Conservation (phyloP, 35 echinoderm and acorn worm genomes). For the Hemicentrotus pulcherrimus region DNA sequence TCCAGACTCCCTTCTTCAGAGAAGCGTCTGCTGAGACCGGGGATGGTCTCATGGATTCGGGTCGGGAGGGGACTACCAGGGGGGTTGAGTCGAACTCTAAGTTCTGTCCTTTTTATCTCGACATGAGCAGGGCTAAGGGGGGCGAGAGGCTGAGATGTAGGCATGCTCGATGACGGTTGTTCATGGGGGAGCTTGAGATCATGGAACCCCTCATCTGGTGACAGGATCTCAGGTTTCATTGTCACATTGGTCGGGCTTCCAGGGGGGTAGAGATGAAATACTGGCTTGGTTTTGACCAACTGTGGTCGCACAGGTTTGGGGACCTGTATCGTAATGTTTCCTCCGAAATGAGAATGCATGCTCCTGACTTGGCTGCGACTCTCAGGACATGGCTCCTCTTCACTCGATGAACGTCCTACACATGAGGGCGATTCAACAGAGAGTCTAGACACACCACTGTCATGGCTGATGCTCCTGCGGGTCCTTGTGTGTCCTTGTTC, state of each 20-base stretch:
- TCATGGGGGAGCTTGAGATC: conserved; percentile 34
- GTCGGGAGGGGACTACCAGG: conserved; percentile 23
- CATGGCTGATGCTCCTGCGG: conserved; percentile 70
- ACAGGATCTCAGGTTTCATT: conserved; percentile 41
- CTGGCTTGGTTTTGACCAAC: conserved; percentile 53
- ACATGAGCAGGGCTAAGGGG: conserved; percentile 22
- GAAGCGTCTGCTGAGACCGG: conserved; percentile 7
- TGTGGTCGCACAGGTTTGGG: conserved; percentile 49
- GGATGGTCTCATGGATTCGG: conserved; percentile 32
- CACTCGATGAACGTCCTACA: conserved; percentile 20
- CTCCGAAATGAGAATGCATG: conserved; percentile 28
- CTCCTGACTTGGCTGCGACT: background rate
- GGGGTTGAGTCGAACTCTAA: conserved; percentile 73
- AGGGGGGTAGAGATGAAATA: conserved; percentile 47
- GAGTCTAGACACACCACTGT: conserved; percentile 75
- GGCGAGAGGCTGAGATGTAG: conserved; percentile 18
- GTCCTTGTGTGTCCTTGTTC: conserved; percentile 58
- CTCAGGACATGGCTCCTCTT: conserved; percentile 27
- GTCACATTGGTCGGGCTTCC: background rate
- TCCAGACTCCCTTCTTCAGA: conserved; percentile 18
- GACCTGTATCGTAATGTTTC: conserved; percentile 36
- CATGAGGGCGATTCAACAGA: conserved; percentile 69
- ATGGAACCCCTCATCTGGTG: conserved; percentile 85
- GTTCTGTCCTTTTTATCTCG: conserved; percentile 73
- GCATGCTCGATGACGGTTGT: background rate